A percentile compares a stretch with the other conserved stretches of the same genome.
Conservation (phyloP, 2,113 vertebrate species). For the Anser brachyrhynchus region DNA sequence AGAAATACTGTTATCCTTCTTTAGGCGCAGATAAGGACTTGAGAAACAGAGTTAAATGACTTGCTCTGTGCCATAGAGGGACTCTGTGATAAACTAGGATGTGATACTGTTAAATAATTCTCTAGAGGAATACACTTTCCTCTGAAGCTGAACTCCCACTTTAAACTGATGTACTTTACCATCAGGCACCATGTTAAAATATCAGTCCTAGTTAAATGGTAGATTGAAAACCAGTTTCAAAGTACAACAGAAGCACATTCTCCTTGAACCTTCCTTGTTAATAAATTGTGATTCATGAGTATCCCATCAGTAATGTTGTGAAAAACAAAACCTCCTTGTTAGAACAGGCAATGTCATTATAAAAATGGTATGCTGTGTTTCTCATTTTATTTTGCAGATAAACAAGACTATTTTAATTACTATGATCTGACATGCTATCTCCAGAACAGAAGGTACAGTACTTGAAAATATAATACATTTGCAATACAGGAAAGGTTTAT, state of each 20-base stretch:
- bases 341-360: neutral
- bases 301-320: neutral
- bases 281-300: neutral
- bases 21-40: neutral
- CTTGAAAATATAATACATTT: constrained; percentile 1
- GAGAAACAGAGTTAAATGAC: neutral
- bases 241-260: neutral
- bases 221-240: neutral
- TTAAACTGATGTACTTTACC: neutral
- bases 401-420: constrained; percentile 24
- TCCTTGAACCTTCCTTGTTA: neutral
- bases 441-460: neutral
- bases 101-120: neutral
- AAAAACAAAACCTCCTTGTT: neutral
- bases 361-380: neutral
- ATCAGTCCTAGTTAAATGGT: neutral
- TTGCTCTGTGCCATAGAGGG: neutral
- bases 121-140: neutral
- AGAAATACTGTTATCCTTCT: neutral
- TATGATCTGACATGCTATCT: neutral
- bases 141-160: constrained; percentile 1
- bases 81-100: neutral
- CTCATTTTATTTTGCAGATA: constrained; percentile 40
- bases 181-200: neutral
- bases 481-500: neutral